phyloP scores from a whole-genome alignment of 92 coral and sea anemone species.

The Umimayanthus chanpuru region DNA sequence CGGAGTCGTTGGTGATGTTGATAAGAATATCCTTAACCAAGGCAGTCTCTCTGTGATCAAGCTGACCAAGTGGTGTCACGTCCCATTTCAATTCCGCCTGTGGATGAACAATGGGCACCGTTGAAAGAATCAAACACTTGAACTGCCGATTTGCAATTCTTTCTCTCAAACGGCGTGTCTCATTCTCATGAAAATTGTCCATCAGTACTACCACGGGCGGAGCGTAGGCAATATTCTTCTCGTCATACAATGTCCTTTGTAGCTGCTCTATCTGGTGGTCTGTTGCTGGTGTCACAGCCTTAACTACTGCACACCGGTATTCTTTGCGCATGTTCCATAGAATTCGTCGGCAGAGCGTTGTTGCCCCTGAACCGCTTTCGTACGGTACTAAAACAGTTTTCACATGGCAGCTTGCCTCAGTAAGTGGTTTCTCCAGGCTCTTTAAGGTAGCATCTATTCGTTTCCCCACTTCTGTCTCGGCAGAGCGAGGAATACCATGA shows the following conservation, averaged over 20 bases:
- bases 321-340: constrained; percentile 57
- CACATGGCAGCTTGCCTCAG: constrained; percentile 39
- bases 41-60: constrained; percentile 50
- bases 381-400: constrained; percentile 55
- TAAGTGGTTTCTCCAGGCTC: constrained; percentile 19
- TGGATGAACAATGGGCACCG: constrained; percentile 51
- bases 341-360: constrained; percentile 62
- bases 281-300: constrained; percentile 48
- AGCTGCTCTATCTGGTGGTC: constrained; percentile 59
- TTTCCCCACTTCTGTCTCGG: constrained; percentile 48
- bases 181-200: constrained; percentile 53
- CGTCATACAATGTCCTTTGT: constrained; percentile 49
- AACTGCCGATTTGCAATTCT: constrained; percentile 42
- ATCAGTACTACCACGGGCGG: constrained; percentile 52
- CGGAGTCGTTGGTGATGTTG: constrained; percentile 44
- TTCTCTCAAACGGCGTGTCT: constrained; percentile 41
- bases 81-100: constrained; percentile 21
- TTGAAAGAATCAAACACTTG: constrained; percentile 59
- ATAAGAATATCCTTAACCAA: constrained; percentile 53
- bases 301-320: constrained; percentile 63
- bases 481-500: constrained; percentile 51
- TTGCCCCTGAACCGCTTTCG: constrained; percentile 73
- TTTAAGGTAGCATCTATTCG: too few species aligned
- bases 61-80: constrained; percentile 45
- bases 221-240: constrained; percentile 30